Conservation (phyloP, 2,113 vertebrate species). For the Tupaia tana region DNA sequence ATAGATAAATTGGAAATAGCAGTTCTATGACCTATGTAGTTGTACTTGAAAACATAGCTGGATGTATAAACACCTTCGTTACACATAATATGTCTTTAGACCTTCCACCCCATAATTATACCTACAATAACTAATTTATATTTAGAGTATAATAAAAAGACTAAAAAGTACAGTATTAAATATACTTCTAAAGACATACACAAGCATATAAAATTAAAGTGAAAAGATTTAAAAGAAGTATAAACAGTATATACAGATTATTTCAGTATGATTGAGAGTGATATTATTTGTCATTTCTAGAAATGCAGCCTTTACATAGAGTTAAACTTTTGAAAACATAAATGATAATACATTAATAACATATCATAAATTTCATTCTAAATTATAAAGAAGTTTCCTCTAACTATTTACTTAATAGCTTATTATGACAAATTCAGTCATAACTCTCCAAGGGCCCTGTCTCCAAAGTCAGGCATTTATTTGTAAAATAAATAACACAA, state of each 20-base stretch:
- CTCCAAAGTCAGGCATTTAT: not conserved
- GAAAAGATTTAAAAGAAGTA: not conserved
- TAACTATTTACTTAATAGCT: not conserved
- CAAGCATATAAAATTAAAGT: not conserved
- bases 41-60: not conserved
- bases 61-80: not conserved
- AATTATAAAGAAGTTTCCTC: not conserved
- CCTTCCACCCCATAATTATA: not conserved
- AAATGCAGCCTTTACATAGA: not conserved
- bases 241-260: not conserved
- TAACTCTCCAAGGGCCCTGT: not conserved
- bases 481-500: not conserved
- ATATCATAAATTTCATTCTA: not conserved
- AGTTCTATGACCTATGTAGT: not conserved
- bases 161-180: not conserved
- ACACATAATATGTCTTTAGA: not conserved
- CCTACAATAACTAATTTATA: not conserved
- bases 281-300: not conserved
- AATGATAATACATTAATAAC: not conserved
- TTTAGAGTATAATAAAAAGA: not conserved
- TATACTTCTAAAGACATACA: not conserved
- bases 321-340: not conserved
- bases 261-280: not conserved
- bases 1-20: not conserved
- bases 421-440: not conserved